Base-by-base conservation (phyloP, 2,797 vertebrate species). In the Gymnothorax javanicus region DNA sequence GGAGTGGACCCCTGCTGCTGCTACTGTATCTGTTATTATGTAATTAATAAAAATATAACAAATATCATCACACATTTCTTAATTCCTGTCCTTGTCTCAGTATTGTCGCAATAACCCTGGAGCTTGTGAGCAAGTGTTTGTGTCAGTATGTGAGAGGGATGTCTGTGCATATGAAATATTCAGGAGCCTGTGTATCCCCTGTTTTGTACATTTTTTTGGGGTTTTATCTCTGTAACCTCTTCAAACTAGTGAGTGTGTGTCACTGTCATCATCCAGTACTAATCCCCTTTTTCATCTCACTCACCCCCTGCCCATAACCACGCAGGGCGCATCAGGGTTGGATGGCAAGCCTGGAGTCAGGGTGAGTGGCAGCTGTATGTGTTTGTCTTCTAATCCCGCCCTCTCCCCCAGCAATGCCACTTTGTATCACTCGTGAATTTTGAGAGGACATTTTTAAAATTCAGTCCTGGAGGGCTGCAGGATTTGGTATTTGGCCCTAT, bases 281-380 rank as follows among this genome's bases (percentile, higher is more conserved):
- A 99, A 99, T 99, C 95, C 93, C 97, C 96, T 96, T 94, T 43
- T 98, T 97, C 97, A 99, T 99, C 97, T 98, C 96, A 96, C 97
- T 96, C 93, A 97, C 98, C 96, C 96, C 95, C 59, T 13, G 62
- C 20, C 62, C 62, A 95, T 97, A 96, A 98, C 96, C 95, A 94
- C 95, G 94, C 97, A 99, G 98, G 98, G 98, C 97, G 98, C 98
- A 94, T 98, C 98, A 96, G 98, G 98, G 97, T 98, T 99, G 97
- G 98, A 99, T 95, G 98, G 98, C 94, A 99, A 98, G 97, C 97
- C 97, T 94, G 98, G 98, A 98, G 95, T 96, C 95, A 97, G 97
- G 98, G 98, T 99, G 98, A 99, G 98, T 97, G 94, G 94, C 93
- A 96, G 83, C 50, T 54, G 75, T 54, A 85, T 82, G 92, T 54